Base-by-base conservation (phyloP, 2,888 invertebrate species). In the Tortricodes alternella region DNA sequence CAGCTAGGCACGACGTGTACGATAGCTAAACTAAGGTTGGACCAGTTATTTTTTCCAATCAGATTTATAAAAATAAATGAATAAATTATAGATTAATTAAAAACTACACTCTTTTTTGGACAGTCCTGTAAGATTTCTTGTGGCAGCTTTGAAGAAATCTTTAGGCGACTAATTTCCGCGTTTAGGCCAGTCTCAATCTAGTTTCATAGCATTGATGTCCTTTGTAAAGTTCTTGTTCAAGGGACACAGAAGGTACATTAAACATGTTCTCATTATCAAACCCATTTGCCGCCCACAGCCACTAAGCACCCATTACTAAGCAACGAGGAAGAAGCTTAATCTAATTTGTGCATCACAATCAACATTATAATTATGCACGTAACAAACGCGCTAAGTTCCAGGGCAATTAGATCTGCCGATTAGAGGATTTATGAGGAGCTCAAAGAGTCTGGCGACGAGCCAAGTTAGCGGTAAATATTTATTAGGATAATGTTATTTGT, bases 301-400 rank as follows among this genome's bases (percentile, higher is more conserved):
- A 1, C 29, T 32, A 32, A 37, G 34, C 18, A 46, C 23, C 41
- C 48, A 55, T 32, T 46, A 9, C 27, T 58, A 41, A 46, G 44
- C 53, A 52, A 62, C 56, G 58, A 62, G 64, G 64, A 67, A 65
- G 61, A 49, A 44, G 19, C 56, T 65, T 58, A 58, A 55, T 60
- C 46, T 44, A 53, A 51, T 57, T 59, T 60, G 62, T 61, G 60
- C 52, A 51, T 53, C 59, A 64, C 59, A 68, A 68, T 68, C 61
- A 59, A 53, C 46, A 61, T 53, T 61, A 53, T 62, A 67, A 67
- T 65, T 62, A 67, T 27, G 41, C 53, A 46, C 29, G 16, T 39
- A 34, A 34, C 16, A 13, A 32, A 41, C 50, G 41, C n/a, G 41
- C 44, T 44, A 44, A 27, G 50, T 21, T 9, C 38, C 27, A 43